Percentiles rank a stretch among this genome's conserved stretches.
phyloP scores from a whole-genome alignment of 2,113 vertebrate genomes.

The Clarias macrocephalus region DNA sequence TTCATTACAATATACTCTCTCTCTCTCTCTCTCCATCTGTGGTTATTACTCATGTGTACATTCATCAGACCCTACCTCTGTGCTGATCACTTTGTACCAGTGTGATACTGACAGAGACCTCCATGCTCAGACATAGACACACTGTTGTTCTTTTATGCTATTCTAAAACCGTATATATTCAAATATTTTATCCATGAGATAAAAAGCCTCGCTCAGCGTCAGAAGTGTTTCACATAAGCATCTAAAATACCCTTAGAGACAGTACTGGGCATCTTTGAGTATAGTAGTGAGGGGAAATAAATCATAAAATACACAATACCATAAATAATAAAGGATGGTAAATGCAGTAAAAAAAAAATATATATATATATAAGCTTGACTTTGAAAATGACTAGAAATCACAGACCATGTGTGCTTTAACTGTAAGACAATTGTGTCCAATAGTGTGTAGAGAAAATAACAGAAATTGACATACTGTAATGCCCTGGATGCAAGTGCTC shows the following conservation, averaged over 20 bases:
- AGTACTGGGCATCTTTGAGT: not conserved
- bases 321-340: slow-evolving; percentile 17
- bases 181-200: not conserved
- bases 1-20: slow-evolving; percentile 3
- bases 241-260: not conserved
- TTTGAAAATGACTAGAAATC: not conserved
- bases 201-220: not conserved
- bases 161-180: not conserved
- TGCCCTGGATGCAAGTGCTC: not conserved
- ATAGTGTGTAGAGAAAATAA: not conserved
- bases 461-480: not conserved
- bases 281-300: not conserved
- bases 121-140: not conserved
- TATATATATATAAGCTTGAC: not conserved
- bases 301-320: not conserved
- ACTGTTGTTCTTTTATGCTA: not conserved
- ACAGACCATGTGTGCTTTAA: not conserved
- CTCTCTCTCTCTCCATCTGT: slow-evolving; percentile 1
- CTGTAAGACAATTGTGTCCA: not conserved
- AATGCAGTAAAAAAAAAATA: not conserved
- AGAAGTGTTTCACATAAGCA: not conserved
- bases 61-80: not conserved
- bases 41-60: not conserved
- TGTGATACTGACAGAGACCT: not conserved
- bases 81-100: slow-evolving; percentile 7